These are phyloP conservation scores for Platynereis dumerilii DNA, from an alignment of 2,888 invertebrate genomes.

Conservation along the genomic window DNA sequence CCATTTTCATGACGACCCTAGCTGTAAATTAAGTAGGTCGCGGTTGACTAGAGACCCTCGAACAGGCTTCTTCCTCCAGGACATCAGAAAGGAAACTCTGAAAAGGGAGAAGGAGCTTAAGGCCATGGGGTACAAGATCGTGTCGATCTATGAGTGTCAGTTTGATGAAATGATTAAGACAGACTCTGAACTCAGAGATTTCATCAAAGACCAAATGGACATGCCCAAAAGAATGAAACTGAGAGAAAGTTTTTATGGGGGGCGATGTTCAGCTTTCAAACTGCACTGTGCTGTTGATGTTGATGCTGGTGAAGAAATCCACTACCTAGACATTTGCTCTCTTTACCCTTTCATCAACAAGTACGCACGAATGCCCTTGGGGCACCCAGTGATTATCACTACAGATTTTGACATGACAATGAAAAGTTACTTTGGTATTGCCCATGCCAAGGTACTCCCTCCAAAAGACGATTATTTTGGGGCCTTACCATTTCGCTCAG, in stretches of 20 bases:
- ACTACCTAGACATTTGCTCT: constrained; percentile 42
- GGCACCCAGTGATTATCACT: constrained; percentile 36
- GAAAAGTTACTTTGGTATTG: too few species aligned
- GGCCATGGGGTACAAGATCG: constrained; percentile 9
- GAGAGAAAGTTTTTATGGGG: constrained; percentile 8
- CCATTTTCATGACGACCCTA: too few species aligned
- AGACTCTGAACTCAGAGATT: background rate
- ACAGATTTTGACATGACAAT: constrained; percentile 39
- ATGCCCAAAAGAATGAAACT: constrained; percentile 8
- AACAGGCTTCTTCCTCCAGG: too few species aligned
- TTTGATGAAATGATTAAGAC: constrained; percentile 1
- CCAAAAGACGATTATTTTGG: constrained; percentile 37
- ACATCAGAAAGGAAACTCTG: too few species aligned
- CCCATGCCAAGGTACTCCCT: constrained; percentile 51
- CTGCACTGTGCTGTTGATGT: constrained; percentile 22
- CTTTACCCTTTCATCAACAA: constrained; percentile 47
- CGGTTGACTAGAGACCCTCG: too few species aligned
- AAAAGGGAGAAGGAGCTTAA: too few species aligned
- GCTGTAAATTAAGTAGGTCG: too few species aligned
- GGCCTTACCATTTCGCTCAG: too few species aligned
- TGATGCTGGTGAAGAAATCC: constrained; percentile 38
- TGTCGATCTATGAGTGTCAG: constrained; percentile 8
- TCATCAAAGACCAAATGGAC: background rate
- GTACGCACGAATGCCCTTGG: constrained; percentile 40
- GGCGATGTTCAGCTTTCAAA: constrained; percentile 1